Conservation (phyloP, 2,888 invertebrate genomes). For the Anagyrus pseudococci region DNA sequence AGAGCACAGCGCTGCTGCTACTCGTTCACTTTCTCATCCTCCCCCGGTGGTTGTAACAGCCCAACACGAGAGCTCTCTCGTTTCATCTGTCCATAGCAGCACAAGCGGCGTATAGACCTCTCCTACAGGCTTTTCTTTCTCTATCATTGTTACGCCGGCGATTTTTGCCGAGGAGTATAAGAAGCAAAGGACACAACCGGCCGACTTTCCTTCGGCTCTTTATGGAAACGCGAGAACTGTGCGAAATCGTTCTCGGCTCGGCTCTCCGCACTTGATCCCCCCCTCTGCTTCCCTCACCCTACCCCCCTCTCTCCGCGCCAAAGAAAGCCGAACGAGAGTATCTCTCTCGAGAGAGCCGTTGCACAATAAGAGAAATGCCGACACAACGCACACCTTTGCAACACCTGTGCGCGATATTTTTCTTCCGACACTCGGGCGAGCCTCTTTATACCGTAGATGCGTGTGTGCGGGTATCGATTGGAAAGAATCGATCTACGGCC, state of each 20-base stretch:
- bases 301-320: too few species aligned
- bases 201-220: slow-evolving; percentile 55
- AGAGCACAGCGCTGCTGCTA: background rate
- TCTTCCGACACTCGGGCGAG: slow-evolving; percentile 1
- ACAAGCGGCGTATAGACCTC: too few species aligned
- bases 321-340: slow-evolving; percentile 16
- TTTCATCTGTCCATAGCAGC: too few species aligned
- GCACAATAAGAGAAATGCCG: slow-evolving; percentile 27
- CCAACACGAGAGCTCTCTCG: background rate
- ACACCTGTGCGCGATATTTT: slow-evolving; percentile 24
- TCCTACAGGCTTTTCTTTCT: background rate
- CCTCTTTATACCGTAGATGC: too few species aligned
- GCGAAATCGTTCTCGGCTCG: slow-evolving; percentile 48
- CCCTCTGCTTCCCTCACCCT: too few species aligned
- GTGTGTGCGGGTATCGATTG: too few species aligned
- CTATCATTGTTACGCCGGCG: slow-evolving; percentile 17
- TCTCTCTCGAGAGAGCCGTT: slow-evolving; percentile 10
- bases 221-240: slow-evolving; percentile 57
- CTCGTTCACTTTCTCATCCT: slow-evolving; percentile 41
- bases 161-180: background rate
- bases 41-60: background rate
- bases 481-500: too few species aligned
- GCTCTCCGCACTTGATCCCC: slow-evolving; percentile 16
- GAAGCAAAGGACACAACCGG: background rate
- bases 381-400: too few species aligned